Evolutionary conservation across 2,113 vertebrate species (phyloP).

Genomic region (Malaclemys terrapin): DNA sequence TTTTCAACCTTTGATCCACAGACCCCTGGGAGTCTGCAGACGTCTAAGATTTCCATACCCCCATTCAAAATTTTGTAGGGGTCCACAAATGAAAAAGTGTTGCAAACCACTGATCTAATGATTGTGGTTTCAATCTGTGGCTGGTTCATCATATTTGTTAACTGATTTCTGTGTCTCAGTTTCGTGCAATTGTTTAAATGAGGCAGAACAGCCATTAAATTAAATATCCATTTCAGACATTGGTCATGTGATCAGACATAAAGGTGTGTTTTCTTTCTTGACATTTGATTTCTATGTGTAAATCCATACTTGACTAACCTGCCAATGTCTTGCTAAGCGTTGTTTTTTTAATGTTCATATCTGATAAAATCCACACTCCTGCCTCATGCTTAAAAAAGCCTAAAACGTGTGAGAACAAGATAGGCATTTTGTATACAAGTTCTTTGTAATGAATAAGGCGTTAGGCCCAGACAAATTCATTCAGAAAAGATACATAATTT

Average conservation of each 20-base stretch:
- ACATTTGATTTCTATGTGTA: neutral
- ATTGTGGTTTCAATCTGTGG: constrained; percentile 1
- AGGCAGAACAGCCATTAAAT: neutral
- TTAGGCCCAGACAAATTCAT: neutral
- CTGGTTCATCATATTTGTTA: neutral
- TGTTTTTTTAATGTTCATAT: neutral
- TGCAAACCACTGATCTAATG: neutral
- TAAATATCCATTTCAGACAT: constrained; percentile 12
- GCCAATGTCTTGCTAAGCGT: neutral
- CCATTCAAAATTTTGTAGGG: neutral
- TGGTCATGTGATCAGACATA: neutral
- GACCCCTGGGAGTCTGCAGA: neutral
- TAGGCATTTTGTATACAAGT: neutral
- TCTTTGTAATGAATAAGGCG: neutral
- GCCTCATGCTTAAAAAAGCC: constrained; percentile 1
- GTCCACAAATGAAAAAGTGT: neutral
- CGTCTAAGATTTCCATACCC: neutral
- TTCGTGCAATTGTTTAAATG: neutral
- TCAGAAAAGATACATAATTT: neutral
- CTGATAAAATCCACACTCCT: neutral
- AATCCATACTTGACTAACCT: neutral
- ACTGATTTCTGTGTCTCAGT: constrained; percentile 1
- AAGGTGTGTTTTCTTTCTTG: neutral
- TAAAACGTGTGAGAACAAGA: neutral
- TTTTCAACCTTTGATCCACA: neutral